Base-by-base conservation (phyloP, 2,113 vertebrate genomes). In the Albula glossodonta region DNA sequence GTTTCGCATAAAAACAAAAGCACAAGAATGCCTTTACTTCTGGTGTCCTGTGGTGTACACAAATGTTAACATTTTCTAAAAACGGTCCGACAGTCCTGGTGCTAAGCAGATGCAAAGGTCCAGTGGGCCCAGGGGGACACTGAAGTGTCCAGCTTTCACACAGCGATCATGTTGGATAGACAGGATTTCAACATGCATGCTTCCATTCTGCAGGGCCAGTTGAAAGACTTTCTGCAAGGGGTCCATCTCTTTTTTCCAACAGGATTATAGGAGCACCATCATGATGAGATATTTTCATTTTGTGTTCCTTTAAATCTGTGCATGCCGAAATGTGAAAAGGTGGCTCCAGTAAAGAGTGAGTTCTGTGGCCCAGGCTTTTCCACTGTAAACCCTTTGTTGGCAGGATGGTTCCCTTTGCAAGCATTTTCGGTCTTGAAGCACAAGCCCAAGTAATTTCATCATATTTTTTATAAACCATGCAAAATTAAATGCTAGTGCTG, bases 1-100 rank as follows among this genome's bases (percentile, higher is more conserved):
- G 85, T 88, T 90, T 89, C 81, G 70, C 83, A 84, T 90, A 84
- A 86, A 88, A 87, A 87, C 85, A 82, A 78, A 86, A 12, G 51
- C 82, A 81, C 85, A 91, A 80, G 87, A 88, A 83, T 88, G 86
- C 74, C 78, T 57, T 83, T 50, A 83, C 51, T 48, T 78, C 87
- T 66, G 63, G 78, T 81, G 77, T 84, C 81, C 85, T 22, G 85
- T 79, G 49, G 50, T 83, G n/a, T 50, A 84, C 49, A 81, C 81
- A 25, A 87, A 88, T 86, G 80, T 87, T 88, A 88, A 83, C 83
- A 84, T 86, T 88, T 84, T 80, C 78, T 51, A 56, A 86, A 84
- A 50, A 51, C 7, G 74, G 48, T 80, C 83, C 5, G 79, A 17
- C 9, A 41, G 66, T 74, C 51, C 53, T 31, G 41, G 19, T 15